A percentile compares a stretch with the other conserved stretches of the same genome.
These are phyloP conservation scores for Coelopa frigida DNA, from an alignment of 1,140 invertebrate genomes.

Conservation along the genomic window DNA sequence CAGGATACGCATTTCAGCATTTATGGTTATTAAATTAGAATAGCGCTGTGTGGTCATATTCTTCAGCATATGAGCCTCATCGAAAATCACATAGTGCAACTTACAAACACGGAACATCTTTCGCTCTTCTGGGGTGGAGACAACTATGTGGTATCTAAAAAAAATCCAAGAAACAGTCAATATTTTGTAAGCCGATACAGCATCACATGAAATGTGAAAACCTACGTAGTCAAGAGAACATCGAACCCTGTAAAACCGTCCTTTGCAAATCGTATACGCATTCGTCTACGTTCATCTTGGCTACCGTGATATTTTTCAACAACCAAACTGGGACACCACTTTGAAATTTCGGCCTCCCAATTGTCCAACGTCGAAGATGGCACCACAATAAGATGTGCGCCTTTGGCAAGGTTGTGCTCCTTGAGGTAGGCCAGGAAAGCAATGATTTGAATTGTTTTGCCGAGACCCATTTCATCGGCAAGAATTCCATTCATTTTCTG, in stretches of 20 bases:
- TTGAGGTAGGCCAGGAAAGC: conserved; percentile 84
- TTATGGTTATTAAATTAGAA: conserved; percentile 80
- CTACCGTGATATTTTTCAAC: conserved; percentile 83
- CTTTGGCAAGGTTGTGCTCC: conserved; percentile 59
- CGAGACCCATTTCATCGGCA: conserved; percentile 84
- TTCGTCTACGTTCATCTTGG: conserved; percentile 70
- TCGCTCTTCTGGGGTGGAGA: conserved; percentile 78
- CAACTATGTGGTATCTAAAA: conserved; percentile 63
- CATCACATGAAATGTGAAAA: not conserved
- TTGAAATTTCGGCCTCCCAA: conserved; percentile 76
- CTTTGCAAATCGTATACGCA: conserved; percentile 70
- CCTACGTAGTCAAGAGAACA: conserved; percentile 75
- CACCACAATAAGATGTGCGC: conserved; percentile 83
- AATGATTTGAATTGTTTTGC: conserved; percentile 87
- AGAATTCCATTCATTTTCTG: conserved; percentile 91
- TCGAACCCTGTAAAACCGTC: conserved; percentile 68
- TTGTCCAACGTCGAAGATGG: conserved; percentile 89
- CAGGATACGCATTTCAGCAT: conserved; percentile 73
- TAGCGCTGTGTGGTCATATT: conserved; percentile 92
- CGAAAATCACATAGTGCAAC: conserved; percentile 90
- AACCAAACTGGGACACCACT: conserved; percentile 75
- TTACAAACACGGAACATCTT: conserved; percentile 82
- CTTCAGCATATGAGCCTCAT: conserved; percentile 97
- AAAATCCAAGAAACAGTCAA: not conserved
- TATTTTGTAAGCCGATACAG: not conserved